These are phyloP conservation scores for Amphimallon solstitiale DNA, from an alignment of 2,888 invertebrate species.

Conservation along the genomic window DNA sequence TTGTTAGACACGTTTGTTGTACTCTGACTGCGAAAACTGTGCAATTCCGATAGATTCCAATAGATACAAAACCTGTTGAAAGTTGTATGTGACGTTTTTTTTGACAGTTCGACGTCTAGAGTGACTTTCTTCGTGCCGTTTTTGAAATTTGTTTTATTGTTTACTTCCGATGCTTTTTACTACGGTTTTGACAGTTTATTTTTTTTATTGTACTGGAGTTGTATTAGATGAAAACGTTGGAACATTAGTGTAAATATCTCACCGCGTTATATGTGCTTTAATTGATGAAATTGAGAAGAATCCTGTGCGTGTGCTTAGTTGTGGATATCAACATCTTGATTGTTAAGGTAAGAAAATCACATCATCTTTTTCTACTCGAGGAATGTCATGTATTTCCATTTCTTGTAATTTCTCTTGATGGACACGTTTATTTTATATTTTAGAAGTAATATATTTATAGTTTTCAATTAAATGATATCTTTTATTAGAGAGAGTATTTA, in stretches of 20 bases:
- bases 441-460: too few relatives aligned
- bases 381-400: too few relatives aligned
- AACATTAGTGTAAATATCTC: not conserved
- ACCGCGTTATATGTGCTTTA: not conserved
- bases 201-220: not conserved
- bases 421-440: too few relatives aligned
- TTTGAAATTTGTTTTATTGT: not conserved
- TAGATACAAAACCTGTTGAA: not conserved
- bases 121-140: not conserved
- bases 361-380: too few relatives aligned
- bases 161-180: not conserved
- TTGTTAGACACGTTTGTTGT: constrained; percentile 11
- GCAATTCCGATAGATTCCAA: not conserved
- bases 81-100: constrained; percentile 12
- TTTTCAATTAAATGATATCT: too few relatives aligned
- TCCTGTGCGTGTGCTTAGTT: too few relatives aligned
- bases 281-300: too few relatives aligned
- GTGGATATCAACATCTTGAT: too few relatives aligned
- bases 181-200: constrained; percentile 1
- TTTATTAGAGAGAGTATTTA: too few relatives aligned
- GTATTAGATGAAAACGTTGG: not conserved
- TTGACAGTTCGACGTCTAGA: not conserved
- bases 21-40: constrained; percentile 12
- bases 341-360: too few relatives aligned
- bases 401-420: too few relatives aligned